Percentiles rank a stretch among this genome's conserved stretches.
phyloP scores from a whole-genome alignment of 2,888 invertebrate genomes.

The Protonemura montana region DNA sequence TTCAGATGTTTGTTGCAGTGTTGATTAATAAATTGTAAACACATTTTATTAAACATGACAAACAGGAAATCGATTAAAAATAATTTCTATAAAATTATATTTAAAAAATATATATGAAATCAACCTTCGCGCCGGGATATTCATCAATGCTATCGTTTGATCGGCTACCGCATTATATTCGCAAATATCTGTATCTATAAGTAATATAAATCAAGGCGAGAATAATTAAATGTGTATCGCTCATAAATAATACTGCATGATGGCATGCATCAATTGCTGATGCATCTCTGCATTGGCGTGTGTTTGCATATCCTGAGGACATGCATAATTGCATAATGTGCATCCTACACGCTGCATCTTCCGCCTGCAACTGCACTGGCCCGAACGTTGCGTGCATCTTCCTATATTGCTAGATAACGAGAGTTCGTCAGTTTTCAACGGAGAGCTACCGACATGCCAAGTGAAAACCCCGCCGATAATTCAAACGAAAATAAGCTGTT shows the following conservation, averaged over 20 bases:
- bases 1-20: not conserved
- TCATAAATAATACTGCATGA: conserved; percentile 7
- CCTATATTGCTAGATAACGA: not conserved
- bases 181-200: not conserved
- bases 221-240: not conserved
- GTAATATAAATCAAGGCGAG: not conserved
- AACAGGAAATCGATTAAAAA: not conserved
- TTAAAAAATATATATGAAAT: too few relatives aligned
- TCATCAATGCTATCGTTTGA: not conserved
- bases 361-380: not conserved
- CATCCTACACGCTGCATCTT: not conserved
- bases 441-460: too few relatives aligned
- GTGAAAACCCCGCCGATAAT: too few relatives aligned
- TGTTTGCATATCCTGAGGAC: not conserved
- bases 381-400: not conserved
- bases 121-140: not conserved
- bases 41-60: not conserved
- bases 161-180: not conserved
- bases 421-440: not conserved
- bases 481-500: not conserved
- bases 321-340: not conserved
- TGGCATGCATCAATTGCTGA: not conserved
- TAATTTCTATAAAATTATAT: not conserved
- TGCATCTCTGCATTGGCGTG: not conserved
- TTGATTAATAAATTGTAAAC: not conserved